Percentiles rank a stretch among this genome's conserved stretches.
Conservation (phyloP, 2,113 vertebrate genomes). For the Grammomys dolichurus region DNA sequence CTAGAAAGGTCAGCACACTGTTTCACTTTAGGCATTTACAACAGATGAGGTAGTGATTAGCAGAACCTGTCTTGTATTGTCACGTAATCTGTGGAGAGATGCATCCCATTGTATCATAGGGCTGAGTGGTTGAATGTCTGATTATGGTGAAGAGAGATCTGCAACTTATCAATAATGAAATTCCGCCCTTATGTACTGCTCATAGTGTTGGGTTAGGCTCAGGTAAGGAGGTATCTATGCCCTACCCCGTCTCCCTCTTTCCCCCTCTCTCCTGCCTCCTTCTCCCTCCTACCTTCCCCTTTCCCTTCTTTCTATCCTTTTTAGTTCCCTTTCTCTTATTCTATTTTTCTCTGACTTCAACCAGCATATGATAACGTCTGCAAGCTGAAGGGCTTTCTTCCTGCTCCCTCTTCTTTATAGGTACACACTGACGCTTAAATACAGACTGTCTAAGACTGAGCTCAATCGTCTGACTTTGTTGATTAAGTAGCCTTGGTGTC, state of each 20-base stretch:
- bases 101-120: not conserved
- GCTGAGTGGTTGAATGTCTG: not conserved
- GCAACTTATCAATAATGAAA: not conserved
- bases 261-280: not conserved
- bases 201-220: not conserved
- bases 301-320: not conserved
- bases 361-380: not conserved
- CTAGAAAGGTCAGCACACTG: not conserved
- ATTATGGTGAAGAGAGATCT: conserved; percentile 14
- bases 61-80: not conserved
- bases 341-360: conserved; percentile 38
- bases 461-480: not conserved
- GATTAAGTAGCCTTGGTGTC: conserved; percentile 44
- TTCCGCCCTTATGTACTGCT: not conserved
- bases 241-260: not conserved
- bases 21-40: conserved; percentile 6
- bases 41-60: not conserved
- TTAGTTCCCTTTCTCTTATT: conserved; percentile 3
- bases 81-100: not conserved
- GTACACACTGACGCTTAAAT: conserved; percentile 1
- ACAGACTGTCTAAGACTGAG: conserved; percentile 1
- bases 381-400: not conserved
- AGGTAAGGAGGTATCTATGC: not conserved
- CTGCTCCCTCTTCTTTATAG: conserved; percentile 13
- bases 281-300: not conserved